Evolutionary conservation across 2,797 vertebrate genomes (phyloP), one percentile per base, ranked within the genome.

Genomic region (Macrochelys suwanniensis): DNA sequence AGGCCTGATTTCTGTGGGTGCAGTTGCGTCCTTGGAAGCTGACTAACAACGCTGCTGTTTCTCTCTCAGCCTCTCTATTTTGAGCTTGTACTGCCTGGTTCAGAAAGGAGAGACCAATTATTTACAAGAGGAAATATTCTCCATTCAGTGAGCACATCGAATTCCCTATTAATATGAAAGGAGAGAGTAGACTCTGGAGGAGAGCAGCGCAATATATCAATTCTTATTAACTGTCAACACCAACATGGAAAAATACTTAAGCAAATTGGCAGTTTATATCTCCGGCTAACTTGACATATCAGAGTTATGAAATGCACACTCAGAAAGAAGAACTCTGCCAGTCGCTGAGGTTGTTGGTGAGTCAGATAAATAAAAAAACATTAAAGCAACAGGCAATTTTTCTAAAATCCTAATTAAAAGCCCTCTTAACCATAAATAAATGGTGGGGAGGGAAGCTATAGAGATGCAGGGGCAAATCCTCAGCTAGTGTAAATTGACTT

Each of bases 201-300:
- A 37, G n/a, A 25, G 12, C 0, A 0, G 49, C 65, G 85, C 51
- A 11, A 1, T 13, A 50, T 71, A 80, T n/a, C 45, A 6, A 5
- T 85, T 59, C 19, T 94, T 81, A 50, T 94, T 92, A 90, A 61
- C 53, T 81, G 84, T 83, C n/a, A 88, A 76, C 11, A 88, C 17
- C 85, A 84, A 49, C 0, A 0, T 59, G 80, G 85, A 59, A 92
- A 89, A 61, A 61, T 31, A 59, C 33, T 68, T 42, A 71, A 71
- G 68, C 19, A 71, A 71, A 37, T 10, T 42, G 37, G 37, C 68
- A 71, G 9, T 71, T 37, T 71, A 23, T 71, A 42, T 71, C n/a
- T 84, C 53, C 61, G 49, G 2, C 37, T 90, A 87, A 93, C 84
- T 90, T 94, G 76, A 57, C 11, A 49, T 74, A 80, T 78, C 89